A percentile compares a stretch with the other conserved stretches of the same genome.
Conservation (phyloP, 2,888 invertebrate genomes). For the Lasioglossum malachurum region DNA sequence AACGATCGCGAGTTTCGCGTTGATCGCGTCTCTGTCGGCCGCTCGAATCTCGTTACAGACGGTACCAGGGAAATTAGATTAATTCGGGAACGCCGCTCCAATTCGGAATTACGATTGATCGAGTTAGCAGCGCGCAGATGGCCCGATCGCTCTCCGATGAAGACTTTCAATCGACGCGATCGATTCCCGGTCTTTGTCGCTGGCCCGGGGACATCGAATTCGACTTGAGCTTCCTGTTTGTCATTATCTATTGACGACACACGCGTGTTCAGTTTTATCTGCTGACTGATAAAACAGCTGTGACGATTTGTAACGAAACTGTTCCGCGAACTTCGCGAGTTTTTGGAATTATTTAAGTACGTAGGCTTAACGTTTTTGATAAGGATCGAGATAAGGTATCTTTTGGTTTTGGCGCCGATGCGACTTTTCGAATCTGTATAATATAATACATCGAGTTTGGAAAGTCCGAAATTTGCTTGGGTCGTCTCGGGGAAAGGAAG, state of each 20-base stretch:
- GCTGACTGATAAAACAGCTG: background rate
- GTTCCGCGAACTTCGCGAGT: background rate
- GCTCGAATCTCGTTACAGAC: conserved; percentile 44
- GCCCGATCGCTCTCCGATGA: background rate
- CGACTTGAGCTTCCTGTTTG: background rate
- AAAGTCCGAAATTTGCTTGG: background rate
- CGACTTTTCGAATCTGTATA: background rate
- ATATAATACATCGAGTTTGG: background rate
- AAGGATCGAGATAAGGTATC: background rate
- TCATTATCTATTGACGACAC: background rate
- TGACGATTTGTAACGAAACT: background rate
- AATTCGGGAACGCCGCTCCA: conserved; percentile 37
- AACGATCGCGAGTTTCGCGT: background rate
- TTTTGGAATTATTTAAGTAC: background rate
- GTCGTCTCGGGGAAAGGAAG: background rate
- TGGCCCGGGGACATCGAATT: background rate
- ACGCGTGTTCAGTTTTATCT: background rate
- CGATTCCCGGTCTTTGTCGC: background rate
- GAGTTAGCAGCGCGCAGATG: conserved; percentile 25
- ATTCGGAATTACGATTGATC: conserved; percentile 42
- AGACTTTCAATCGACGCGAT: conserved; percentile 24
- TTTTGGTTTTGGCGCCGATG: background rate
- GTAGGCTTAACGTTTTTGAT: background rate
- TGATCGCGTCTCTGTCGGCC: background rate
- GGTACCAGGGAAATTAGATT: conserved; percentile 41